Conservation (phyloP, 2,797 vertebrate genomes). For the Craterocephalus amniculus region DNA sequence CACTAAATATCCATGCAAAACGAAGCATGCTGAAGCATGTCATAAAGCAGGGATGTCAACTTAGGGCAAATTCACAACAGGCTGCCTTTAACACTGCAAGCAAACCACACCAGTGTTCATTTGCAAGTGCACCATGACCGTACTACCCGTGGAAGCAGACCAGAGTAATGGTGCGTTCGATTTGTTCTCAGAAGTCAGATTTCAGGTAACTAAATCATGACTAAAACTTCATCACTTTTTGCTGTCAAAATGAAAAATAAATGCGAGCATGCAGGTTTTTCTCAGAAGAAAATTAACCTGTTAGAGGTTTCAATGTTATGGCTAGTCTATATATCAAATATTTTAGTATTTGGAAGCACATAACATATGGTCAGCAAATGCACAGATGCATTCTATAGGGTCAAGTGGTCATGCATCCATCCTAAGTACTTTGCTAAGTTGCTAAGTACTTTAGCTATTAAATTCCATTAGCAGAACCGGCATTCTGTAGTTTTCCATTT, state of each 20-base stretch:
- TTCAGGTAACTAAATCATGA: not conserved
- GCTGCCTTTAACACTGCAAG: not conserved
- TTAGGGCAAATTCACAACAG: too few species aligned
- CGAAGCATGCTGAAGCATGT: too few species aligned
- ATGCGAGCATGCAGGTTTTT: not conserved
- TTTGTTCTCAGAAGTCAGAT: too few species aligned
- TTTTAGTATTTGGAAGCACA: not conserved
- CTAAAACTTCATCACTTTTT: not conserved
- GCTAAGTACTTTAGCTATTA: constrained; percentile 27
- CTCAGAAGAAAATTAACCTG: not conserved
- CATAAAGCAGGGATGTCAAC: too few species aligned
- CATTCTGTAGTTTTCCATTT: constrained; percentile 48
- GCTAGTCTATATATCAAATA: not conserved
- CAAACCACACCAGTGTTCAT: not conserved
- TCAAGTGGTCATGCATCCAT: constrained; percentile 1
- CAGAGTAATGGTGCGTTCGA: too few species aligned
- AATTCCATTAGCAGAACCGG: constrained; percentile 49
- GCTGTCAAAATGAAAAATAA: not conserved
- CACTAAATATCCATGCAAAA: too few species aligned
- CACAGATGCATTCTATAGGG: constrained; percentile 5
- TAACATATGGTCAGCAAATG: not conserved
- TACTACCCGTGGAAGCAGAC: too few species aligned
- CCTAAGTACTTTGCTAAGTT: constrained; percentile 1
- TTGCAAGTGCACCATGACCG: not conserved
- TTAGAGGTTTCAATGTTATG: not conserved